Evolutionary conservation across 2,113 vertebrate genomes (phyloP).

Genomic region (Alethe diademata): DNA sequence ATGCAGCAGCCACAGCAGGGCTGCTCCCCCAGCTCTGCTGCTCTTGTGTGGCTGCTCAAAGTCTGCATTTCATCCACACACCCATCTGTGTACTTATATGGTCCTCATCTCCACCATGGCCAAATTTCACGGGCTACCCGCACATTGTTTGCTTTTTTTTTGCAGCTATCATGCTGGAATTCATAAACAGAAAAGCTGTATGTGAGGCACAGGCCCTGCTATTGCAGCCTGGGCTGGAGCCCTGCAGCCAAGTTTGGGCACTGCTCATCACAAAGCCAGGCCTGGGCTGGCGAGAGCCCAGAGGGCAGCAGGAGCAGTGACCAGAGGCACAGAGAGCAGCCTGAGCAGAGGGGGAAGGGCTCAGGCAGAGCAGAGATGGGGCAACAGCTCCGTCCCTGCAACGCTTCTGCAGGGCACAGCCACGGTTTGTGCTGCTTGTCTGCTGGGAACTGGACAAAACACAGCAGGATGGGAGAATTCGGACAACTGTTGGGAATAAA

Average conservation of each 20-base stretch:
- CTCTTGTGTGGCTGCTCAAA: neutral
- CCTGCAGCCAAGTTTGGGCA: neutral
- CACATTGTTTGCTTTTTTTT: neutral
- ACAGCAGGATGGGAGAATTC: neutral
- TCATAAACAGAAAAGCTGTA: conserved; percentile 18
- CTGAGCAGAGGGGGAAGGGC: neutral
- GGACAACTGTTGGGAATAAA: neutral
- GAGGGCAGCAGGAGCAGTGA: neutral
- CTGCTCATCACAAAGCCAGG: neutral
- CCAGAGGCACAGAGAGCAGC: neutral
- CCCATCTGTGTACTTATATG: conserved; percentile 5
- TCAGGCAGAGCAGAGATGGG: neutral
- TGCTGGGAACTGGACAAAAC: neutral
- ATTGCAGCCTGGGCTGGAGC: neutral
- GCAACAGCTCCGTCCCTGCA: neutral
- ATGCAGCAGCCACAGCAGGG: fast-evolving
- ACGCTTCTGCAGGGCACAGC: neutral
- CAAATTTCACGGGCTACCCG: neutral
- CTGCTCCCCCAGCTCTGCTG: neutral
- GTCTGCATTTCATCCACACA: neutral
- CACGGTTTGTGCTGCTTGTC: neutral
- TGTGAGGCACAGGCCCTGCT: neutral
- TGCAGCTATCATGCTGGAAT: conserved; percentile 17
- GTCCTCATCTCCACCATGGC: neutral
- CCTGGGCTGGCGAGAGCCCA: neutral